Conservation (phyloP, 1,140 invertebrate species). For the Zaprionus capensis region DNA sequence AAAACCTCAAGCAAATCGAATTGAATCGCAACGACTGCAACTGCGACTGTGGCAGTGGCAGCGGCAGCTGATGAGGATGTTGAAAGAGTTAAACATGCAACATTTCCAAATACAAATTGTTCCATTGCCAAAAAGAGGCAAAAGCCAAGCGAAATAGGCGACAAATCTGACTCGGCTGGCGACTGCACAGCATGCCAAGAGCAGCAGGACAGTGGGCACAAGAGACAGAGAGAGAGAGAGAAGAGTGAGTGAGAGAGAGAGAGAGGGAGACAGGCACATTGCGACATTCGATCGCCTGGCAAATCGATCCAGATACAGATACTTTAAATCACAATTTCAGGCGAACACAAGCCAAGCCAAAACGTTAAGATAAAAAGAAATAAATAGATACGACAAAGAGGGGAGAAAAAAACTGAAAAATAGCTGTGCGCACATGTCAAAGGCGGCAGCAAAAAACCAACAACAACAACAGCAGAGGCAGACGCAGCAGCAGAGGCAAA, state of each 20-base stretch:
- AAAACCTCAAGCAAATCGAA: conserved; percentile 23
- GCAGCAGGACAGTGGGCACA: conserved; percentile 28
- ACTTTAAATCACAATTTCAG: conserved; percentile 80
- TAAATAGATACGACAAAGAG: conserved; percentile 1
- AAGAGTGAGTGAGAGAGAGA: background rate
- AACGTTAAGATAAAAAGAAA: conserved; percentile 37
- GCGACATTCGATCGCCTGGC: conserved; percentile 75
- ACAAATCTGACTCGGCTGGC: conserved; percentile 65
- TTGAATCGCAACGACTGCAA: background rate
- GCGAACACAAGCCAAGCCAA: conserved; percentile 64
- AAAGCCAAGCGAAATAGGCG: conserved; percentile 69
- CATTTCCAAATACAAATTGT: conserved; percentile 77
- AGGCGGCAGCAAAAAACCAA: conserved; percentile 64
- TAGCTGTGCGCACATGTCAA: conserved; percentile 79
- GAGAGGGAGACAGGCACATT: conserved; percentile 52
- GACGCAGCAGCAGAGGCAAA: conserved; percentile 44
- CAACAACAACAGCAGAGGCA: conserved; percentile 38
- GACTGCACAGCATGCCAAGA: conserved; percentile 53
- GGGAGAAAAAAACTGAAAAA: conserved; percentile 57
- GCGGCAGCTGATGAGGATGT: conserved; percentile 42
- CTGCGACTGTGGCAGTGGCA: background rate
- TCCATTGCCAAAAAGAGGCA: conserved; percentile 54
- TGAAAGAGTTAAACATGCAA: conserved; percentile 57
- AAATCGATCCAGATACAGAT: conserved; percentile 81
- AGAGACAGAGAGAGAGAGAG: background rate